Conservation (phyloP, 2,888 invertebrate genomes). For the Therioaphis trifolii region DNA sequence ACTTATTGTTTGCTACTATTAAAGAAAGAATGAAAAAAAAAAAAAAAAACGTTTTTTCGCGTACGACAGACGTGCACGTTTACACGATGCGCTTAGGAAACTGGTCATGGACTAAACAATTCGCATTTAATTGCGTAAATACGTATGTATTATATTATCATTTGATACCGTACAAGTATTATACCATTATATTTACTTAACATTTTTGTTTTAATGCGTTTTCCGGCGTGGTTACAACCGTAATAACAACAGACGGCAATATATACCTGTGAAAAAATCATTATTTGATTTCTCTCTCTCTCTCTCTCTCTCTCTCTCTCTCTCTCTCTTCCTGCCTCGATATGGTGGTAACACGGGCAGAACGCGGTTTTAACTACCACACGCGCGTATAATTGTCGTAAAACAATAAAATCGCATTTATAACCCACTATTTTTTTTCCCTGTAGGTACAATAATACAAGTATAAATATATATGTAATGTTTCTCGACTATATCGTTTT, state of each 20-base stretch:
- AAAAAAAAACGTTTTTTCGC: too few species aligned
- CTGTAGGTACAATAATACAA: too few species aligned
- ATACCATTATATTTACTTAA: slow-evolving; percentile 47
- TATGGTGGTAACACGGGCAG: too few species aligned
- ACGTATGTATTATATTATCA: background rate
- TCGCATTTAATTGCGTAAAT: slow-evolving; percentile 43
- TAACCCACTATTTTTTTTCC: too few species aligned
- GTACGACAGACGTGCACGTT: slow-evolving; percentile 26
- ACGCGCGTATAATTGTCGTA: too few species aligned
- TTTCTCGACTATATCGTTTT: too few species aligned
- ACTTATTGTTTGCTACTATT: slow-evolving; percentile 37
- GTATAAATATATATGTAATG: too few species aligned
- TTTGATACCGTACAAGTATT: background rate
- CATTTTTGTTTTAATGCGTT: slow-evolving; percentile 35
- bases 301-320: too few species aligned
- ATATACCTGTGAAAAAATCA: background rate
- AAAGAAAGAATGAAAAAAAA: background rate
- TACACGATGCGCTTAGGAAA: slow-evolving; percentile 17
- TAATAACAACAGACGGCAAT: background rate
- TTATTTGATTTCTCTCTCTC: too few species aligned
- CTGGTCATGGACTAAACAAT: slow-evolving; percentile 51
- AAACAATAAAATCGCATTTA: too few species aligned
- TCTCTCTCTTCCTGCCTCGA: too few species aligned
- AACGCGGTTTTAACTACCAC: too few species aligned
- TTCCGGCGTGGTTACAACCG: background rate